A percentile compares a stretch with the other conserved stretches of the same genome.
phyloP scores from a whole-genome alignment of 2,888 invertebrate species.

The Kryphioiulus occultus region DNA sequence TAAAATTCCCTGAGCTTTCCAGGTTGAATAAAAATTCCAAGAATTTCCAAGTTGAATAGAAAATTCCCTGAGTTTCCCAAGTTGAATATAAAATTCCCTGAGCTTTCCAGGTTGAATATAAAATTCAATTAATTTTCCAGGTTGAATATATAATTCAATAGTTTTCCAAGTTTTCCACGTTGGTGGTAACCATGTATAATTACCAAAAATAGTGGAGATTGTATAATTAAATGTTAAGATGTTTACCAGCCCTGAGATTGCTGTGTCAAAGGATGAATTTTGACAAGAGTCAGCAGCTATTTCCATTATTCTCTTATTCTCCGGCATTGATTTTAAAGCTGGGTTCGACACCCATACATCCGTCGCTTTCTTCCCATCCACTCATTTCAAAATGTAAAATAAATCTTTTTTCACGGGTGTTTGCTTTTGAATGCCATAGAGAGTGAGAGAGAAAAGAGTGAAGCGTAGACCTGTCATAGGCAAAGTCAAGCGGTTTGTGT shows the following conservation, averaged over 20 bases:
- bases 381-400: slow-evolving; percentile 46
- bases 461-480: slow-evolving; percentile 8
- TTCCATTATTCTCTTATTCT: no score
- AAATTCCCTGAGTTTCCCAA: no score
- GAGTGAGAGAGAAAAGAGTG: neutral
- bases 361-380: slow-evolving; percentile 10
- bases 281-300: neutral
- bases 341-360: neutral
- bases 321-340: neutral
- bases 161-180: no score
- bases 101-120: no score
- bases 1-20: no score
- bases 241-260: neutral
- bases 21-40: no score
- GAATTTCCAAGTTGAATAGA: no score
- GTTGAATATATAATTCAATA: no score
- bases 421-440: neutral
- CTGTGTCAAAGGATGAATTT: neutral
- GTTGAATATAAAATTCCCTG: no score
- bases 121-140: no score
- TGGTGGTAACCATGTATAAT: no score
- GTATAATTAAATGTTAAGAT: neutral
- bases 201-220: no score
- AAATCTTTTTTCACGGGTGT: slow-evolving; percentile 38
- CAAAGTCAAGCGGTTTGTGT: slow-evolving; percentile 35